Conservation (phyloP, 2,888 invertebrate genomes). For the Folsomia candida region DNA sequence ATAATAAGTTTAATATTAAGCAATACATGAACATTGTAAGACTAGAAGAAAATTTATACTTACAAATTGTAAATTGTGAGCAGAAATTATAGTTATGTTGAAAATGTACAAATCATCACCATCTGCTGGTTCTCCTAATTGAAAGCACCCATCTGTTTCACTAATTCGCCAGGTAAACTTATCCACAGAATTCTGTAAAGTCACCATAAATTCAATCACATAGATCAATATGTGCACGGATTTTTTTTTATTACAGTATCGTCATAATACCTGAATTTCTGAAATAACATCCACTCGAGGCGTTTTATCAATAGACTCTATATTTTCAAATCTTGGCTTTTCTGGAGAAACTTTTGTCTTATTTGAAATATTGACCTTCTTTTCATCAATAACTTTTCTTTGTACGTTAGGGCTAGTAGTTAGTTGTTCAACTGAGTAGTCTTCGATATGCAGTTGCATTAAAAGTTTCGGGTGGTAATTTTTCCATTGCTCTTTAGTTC, state of each 20-base stretch:
- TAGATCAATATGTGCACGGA: background rate
- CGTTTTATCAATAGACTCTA: constrained; percentile 1
- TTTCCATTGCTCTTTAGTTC: constrained; percentile 35
- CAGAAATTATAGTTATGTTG: constrained; percentile 38
- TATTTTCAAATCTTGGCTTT: background rate
- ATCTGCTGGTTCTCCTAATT: constrained; percentile 26
- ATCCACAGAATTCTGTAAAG: constrained; percentile 1
- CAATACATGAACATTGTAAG: background rate
- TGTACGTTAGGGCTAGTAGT: constrained; percentile 1
- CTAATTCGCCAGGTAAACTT: constrained; percentile 28
- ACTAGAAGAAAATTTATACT: background rate
- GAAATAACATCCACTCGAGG: constrained; percentile 3
- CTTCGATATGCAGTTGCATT: constrained; percentile 36
- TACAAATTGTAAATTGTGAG: constrained; percentile 35
- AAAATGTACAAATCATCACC: constrained; percentile 41
- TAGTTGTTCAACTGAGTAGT: background rate
- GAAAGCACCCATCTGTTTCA: constrained; percentile 39
- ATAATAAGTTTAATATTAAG: background rate
- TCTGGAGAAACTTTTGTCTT: background rate
- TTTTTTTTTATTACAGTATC: background rate
- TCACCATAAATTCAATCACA: background rate
- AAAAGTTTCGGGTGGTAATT: constrained; percentile 24
- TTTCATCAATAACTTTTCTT: background rate
- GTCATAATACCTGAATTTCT: background rate
- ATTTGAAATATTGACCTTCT: background rate